phyloP scores from a whole-genome alignment of 2,888 invertebrate species.

The Pseudococcus jackbeardsleyi region DNA sequence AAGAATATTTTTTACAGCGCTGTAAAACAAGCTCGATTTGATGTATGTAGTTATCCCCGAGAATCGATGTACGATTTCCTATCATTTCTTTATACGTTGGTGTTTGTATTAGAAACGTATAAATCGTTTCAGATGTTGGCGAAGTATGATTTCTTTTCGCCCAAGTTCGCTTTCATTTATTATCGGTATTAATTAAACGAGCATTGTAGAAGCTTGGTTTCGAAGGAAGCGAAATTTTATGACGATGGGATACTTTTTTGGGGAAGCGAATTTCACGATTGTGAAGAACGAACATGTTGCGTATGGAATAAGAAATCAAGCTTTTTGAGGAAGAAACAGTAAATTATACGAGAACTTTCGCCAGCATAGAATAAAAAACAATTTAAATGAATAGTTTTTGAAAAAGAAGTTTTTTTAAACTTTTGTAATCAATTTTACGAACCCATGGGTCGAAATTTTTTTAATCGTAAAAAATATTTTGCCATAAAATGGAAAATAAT shows the following conservation, averaged over 20 bases:
- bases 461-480: slow-evolving; percentile 26
- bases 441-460: neutral
- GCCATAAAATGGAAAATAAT: neutral
- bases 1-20: neutral
- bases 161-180: too few species aligned
- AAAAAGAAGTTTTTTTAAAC: neutral
- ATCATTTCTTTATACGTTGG: neutral
- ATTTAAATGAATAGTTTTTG: neutral
- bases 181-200: too few species aligned
- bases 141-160: too few species aligned
- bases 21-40: slow-evolving; percentile 32
- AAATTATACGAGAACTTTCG: neutral
- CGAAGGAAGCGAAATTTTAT: too few species aligned
- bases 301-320: neutral
- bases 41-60: neutral
- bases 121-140: neutral
- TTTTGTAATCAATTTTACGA: slow-evolving; percentile 19
- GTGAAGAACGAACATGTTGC: neutral
- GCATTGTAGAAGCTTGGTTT: too few species aligned
- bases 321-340: neutral
- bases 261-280: too few species aligned
- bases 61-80: neutral
- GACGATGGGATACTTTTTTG: too few species aligned
- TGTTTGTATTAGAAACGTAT: neutral
- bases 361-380: neutral